phyloP scores from a whole-genome alignment of 1,140 invertebrate species.

The Triops cancriformis region DNA sequence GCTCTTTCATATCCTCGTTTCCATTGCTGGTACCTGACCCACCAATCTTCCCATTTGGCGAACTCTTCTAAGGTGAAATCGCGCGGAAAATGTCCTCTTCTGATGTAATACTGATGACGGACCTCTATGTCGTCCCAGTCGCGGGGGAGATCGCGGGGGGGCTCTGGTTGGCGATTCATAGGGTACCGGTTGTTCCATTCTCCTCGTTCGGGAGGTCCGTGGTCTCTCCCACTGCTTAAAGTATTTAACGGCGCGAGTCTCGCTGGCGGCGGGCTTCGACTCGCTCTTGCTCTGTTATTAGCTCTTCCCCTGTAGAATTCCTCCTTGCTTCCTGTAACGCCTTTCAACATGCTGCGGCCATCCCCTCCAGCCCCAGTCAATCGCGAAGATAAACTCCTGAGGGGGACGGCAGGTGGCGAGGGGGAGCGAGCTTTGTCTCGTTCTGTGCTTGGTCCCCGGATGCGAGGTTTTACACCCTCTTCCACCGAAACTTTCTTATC shows the following conservation, averaged over 20 bases:
- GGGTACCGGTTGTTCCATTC: conserved; percentile 25
- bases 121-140: conserved; percentile 35
- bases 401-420: conserved; percentile 12
- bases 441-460: conserved; percentile 17
- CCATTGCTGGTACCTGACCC: conserved; percentile 25
- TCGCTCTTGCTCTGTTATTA: conserved; percentile 15
- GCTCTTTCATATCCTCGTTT: conserved; percentile 24
- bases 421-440: conserved; percentile 4
- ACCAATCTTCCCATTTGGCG: conserved; percentile 25
- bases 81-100: conserved; percentile 21
- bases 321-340: conserved; percentile 28
- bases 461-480: conserved; percentile 16
- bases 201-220: conserved; percentile 18
- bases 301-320: conserved; percentile 27
- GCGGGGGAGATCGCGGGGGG: conserved; percentile 33
- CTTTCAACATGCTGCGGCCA: conserved; percentile 32
- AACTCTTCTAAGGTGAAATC: conserved; percentile 25
- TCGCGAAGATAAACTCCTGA: background rate
- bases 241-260: conserved; percentile 28
- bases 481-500: conserved; percentile 26
- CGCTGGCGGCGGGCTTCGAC: conserved; percentile 27
- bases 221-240: conserved; percentile 30
- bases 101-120: conserved; percentile 29
- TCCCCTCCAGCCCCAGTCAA: background rate
- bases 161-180: conserved; percentile 31